phyloP scores from a whole-genome alignment of 1,140 invertebrate species.

The Cataglyphis hispanica region DNA sequence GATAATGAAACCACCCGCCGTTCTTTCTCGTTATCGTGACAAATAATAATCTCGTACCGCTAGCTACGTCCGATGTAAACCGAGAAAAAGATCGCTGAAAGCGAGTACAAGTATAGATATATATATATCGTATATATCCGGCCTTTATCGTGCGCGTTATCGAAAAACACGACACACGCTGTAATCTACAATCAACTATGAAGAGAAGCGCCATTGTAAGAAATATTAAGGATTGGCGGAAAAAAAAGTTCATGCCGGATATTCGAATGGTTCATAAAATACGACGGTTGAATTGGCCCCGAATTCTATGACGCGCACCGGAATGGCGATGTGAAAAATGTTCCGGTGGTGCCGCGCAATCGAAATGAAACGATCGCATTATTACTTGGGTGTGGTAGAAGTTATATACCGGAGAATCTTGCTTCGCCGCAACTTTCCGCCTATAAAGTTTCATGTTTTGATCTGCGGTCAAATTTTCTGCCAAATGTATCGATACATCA shows the following conservation, averaged over 20 bases:
- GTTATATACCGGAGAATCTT: constrained; percentile 16
- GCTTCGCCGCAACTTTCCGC: not conserved
- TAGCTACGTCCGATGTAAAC: constrained; percentile 41
- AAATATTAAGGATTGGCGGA: constrained; percentile 41
- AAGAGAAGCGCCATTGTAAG: constrained; percentile 26
- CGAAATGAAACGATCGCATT: constrained; percentile 61
- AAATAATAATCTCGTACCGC: constrained; percentile 51
- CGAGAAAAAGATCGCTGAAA: constrained; percentile 30
- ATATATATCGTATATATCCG: constrained; percentile 35
- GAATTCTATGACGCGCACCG: constrained; percentile 31
- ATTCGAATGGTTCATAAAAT: constrained; percentile 53
- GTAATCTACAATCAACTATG: constrained; percentile 10
- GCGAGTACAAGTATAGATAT: no score
- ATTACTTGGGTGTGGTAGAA: constrained; percentile 54
- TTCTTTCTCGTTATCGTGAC: constrained; percentile 55
- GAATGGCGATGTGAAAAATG: constrained; percentile 53
- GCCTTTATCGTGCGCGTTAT: constrained; percentile 50
- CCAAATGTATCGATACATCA: not conserved
- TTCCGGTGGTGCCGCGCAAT: constrained; percentile 39
- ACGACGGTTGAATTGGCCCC: constrained; percentile 55
- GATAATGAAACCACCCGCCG: constrained; percentile 47
- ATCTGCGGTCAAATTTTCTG: not conserved
- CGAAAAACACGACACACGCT: constrained; percentile 25
- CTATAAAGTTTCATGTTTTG: not conserved
- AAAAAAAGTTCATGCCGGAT: constrained; percentile 19